phyloP scores from a whole-genome alignment of 1,140 invertebrate species.

The Temnothorax longispinosus region DNA sequence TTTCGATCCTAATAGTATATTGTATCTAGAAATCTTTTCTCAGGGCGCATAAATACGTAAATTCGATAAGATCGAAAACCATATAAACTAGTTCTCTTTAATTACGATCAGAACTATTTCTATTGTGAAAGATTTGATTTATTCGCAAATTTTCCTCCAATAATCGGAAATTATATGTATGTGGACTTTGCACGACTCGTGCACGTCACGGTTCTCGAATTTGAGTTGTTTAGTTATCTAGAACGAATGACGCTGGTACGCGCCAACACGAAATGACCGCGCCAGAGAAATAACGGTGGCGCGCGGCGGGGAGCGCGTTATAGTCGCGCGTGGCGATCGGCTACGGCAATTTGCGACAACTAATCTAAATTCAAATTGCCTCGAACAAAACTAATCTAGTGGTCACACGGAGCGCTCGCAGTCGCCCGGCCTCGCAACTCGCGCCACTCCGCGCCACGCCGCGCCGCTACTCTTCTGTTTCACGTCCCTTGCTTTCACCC shows the following conservation, averaged over 20 bases:
- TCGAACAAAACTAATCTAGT: slow-evolving; percentile 85
- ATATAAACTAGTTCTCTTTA: not conserved
- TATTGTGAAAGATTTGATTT: not conserved
- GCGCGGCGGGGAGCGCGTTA: slow-evolving; percentile 48
- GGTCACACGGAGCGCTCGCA: slow-evolving; percentile 70
- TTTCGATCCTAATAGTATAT: too few species aligned
- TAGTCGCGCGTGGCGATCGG: slow-evolving; percentile 76
- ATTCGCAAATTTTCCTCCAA: not conserved
- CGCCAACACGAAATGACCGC: slow-evolving; percentile 34
- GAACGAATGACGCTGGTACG: slow-evolving; percentile 37
- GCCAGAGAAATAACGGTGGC: slow-evolving; percentile 50
- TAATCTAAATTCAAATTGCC: slow-evolving; percentile 86
- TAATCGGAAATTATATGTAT: not conserved
- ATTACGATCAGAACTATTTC: not conserved
- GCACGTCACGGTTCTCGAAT: not conserved
- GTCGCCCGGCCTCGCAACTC: slow-evolving; percentile 41
- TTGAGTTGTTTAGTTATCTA: slow-evolving; percentile 26
- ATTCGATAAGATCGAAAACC: not conserved
- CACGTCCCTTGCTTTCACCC: slow-evolving; percentile 39
- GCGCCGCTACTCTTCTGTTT: slow-evolving; percentile 26
- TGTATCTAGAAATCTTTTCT: too few species aligned
- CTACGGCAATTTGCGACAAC: slow-evolving; percentile 83
- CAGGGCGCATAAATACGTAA: not conserved
- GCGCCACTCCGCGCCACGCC: slow-evolving; percentile 15
- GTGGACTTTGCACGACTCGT: not conserved